A percentile compares a stretch with the other conserved stretches of the same genome.
Conservation (phyloP, 2,888 invertebrate species). For the Liopterus haemorrhoidalis region DNA sequence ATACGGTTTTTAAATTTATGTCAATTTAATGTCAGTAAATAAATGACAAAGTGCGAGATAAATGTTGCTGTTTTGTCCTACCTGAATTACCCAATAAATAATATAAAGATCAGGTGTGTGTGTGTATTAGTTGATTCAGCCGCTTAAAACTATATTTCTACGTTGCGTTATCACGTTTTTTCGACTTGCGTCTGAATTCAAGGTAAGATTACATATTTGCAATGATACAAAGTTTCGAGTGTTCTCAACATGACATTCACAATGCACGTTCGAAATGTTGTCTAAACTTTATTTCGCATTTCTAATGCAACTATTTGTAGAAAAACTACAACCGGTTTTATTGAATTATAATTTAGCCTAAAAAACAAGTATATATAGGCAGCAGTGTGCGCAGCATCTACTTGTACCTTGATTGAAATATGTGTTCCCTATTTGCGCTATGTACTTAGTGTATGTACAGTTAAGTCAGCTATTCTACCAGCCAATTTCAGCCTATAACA, state of each 20-base stretch:
- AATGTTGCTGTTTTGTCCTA: too few relatives aligned
- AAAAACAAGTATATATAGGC: conserved; percentile 34
- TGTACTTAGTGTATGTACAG: conserved; percentile 49
- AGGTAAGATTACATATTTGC: conserved; percentile 33
- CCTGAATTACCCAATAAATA: too few relatives aligned
- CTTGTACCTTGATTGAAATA: too few relatives aligned
- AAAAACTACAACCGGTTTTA: conserved; percentile 40
- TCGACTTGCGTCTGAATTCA: conserved; percentile 20
- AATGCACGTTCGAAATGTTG: conserved; percentile 43
- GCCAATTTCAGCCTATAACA: too few relatives aligned
- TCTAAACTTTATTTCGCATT: conserved; percentile 40
- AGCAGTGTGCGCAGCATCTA: conserved; percentile 5
- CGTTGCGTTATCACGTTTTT: conserved; percentile 7
- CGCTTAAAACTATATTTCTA: conserved; percentile 3
- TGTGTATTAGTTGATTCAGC: too few relatives aligned
- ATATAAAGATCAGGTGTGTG: too few relatives aligned
- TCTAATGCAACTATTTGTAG: conserved; percentile 38
- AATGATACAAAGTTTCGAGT: conserved; percentile 15
- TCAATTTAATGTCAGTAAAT: too few relatives aligned
- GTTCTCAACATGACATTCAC: not conserved
- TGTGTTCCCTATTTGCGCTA: conserved; percentile 39
- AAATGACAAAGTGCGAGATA: too few relatives aligned
- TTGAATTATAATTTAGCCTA: conserved; percentile 46
- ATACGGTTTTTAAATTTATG: too few relatives aligned
- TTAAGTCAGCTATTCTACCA: too few relatives aligned